phyloP scores from a whole-genome alignment of 2,888 invertebrate species.

The Beris morrisii region DNA sequence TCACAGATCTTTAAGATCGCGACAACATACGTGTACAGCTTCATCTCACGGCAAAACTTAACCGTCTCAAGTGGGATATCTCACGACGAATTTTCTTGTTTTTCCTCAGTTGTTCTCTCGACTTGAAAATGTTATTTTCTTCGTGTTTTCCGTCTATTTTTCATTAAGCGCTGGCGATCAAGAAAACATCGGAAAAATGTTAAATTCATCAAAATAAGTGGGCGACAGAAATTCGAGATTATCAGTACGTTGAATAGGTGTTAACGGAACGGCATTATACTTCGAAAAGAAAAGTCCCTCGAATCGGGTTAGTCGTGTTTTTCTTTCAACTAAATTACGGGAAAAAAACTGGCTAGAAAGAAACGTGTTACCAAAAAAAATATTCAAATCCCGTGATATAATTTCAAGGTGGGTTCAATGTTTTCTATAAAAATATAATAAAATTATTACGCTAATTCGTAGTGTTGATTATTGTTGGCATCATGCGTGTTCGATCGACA shows the following conservation, averaged over 20 bases:
- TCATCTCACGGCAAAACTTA: too few species aligned
- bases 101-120: too few species aligned
- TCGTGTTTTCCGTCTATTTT: not conserved
- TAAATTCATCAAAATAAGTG: conserved; percentile 15
- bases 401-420: conserved; percentile 29
- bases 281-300: conserved; percentile 5
- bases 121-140: conserved; percentile 2
- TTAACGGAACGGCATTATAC: not conserved
- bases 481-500: too few species aligned
- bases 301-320: conserved; percentile 3
- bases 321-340: not conserved
- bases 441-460: too few species aligned
- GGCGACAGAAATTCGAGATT: conserved; percentile 20
- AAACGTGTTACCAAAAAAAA: conserved; percentile 1
- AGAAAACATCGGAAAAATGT: conserved; percentile 22
- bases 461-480: too few species aligned
- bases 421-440: conserved; percentile 3
- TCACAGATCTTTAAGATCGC: too few species aligned
- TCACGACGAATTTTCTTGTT: too few species aligned
- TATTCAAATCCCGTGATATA: conserved; percentile 20
- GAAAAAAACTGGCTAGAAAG: not conserved
- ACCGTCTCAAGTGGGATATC: too few species aligned
- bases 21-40: too few species aligned
- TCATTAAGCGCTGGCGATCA: not conserved
- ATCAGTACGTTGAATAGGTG: conserved; percentile 18